These are phyloP conservation scores for Spondyliosoma cantharus DNA, from an alignment of 2,797 vertebrate genomes.

Conservation along the genomic window DNA sequence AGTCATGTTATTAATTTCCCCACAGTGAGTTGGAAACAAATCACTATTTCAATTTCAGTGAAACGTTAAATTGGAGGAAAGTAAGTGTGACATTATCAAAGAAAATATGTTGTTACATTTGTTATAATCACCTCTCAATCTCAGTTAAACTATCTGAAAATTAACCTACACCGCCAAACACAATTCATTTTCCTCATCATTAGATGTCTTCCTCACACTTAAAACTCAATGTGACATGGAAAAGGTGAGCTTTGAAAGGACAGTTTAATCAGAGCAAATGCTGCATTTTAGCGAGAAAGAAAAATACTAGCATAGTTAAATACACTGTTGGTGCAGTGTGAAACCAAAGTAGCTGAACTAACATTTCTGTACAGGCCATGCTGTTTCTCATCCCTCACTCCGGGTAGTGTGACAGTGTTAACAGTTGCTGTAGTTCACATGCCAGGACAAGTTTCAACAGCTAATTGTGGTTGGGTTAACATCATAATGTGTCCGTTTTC, in stretches of 20 bases:
- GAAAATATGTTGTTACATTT: slow-evolving; percentile 15
- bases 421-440: slow-evolving; percentile 27
- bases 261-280: background rate
- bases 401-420: slow-evolving; percentile 13
- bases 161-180: background rate
- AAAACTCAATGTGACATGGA: background rate
- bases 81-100: slow-evolving; percentile 5
- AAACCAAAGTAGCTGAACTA: slow-evolving; percentile 38
- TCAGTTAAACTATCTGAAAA: slow-evolving; percentile 16
- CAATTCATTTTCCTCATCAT: slow-evolving; percentile 8
- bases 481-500: slow-evolving; percentile 33
- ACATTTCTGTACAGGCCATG: slow-evolving; percentile 13
- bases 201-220: background rate
- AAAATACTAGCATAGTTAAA: slow-evolving; percentile 12
- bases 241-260: slow-evolving; percentile 7
- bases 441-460: slow-evolving; percentile 18
- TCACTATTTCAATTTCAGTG: slow-evolving; percentile 30
- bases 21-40: slow-evolving; percentile 30
- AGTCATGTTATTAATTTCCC: slow-evolving; percentile 29
- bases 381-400: slow-evolving; percentile 10
- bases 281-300: background rate
- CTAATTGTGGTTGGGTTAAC: slow-evolving; percentile 16
- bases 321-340: slow-evolving; percentile 10
- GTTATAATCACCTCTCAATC: slow-evolving; percentile 2
- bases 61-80: slow-evolving; percentile 22